Evolutionary conservation across 2,797 vertebrate genomes (phyloP), one percentile per base, ranked within the genome.

Genomic region (Cyprinella venusta): DNA sequence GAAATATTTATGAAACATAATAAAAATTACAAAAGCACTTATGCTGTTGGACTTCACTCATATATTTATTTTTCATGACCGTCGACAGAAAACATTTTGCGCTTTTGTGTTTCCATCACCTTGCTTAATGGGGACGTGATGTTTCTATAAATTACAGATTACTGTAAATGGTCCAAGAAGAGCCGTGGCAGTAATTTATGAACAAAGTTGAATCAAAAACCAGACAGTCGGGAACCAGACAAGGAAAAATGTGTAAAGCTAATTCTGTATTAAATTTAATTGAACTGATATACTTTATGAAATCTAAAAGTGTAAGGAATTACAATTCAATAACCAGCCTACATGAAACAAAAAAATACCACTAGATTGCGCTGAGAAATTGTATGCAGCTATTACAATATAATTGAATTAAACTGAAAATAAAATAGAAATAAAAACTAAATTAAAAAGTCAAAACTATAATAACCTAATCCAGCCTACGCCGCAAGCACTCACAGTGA

Each of bases 101-200:
- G 13, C 12, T 52, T 26, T 71, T 50, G 15, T 9, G 4, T 45
- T 30, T 50, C 8, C 30, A 71, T 30, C 12, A 18, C 24, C 1
- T 15, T 74, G 30, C 30, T 74, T 54, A 36, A 13, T 54, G 19
- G 30, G 7, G 38, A 26, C 0, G 6, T 33, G 9, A 40, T 65
- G 40, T 50, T 48, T 26, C 36, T 48, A 26, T 45, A 64, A 65
- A 78, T 45, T 10, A 65, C 2, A 6, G 26, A 50, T 36, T 65
- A 16, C 56, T 19, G 19, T 76, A 40, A 30, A 5, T 16, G 15
- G 26, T 50, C 19, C 19, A 33, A 50, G 61, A 33, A 33, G 61
- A 78, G 61, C 24, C 4, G 8, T 18, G n/a, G 24, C 56, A 65
- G 59, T 78, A 64, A 78, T 65, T 50, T 48, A 48, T 45, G 42